A percentile compares a stretch with the other conserved stretches of the same genome.
phyloP scores from a whole-genome alignment of 2,888 invertebrate genomes.

The Drosophila villosipedis region DNA sequence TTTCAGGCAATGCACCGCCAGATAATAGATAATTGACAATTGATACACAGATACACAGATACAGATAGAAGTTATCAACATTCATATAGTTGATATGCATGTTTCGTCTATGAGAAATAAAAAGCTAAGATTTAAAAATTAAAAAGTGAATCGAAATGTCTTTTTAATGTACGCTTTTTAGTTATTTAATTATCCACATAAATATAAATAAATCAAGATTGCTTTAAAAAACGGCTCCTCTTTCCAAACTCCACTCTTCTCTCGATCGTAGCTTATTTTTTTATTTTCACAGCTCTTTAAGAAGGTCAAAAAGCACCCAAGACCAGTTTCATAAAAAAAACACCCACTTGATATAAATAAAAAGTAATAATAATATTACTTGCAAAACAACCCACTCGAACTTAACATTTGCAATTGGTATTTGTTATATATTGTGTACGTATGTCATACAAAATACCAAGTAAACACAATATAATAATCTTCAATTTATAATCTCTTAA shows the following conservation, averaged over 20 bases:
- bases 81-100: background rate
- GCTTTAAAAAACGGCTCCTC: background rate
- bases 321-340: slow-evolving; percentile 36
- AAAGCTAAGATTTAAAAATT: background rate
- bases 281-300: slow-evolving; percentile 62
- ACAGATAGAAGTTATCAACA: slow-evolving; percentile 3
- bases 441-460: slow-evolving; percentile 1
- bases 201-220: background rate
- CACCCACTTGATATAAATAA: slow-evolving; percentile 33
- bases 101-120: background rate
- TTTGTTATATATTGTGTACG: background rate
- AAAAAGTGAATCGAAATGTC: background rate
- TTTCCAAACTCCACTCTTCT: background rate
- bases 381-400: slow-evolving; percentile 26
- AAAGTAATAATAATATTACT: slow-evolving; percentile 21
- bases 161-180: background rate
- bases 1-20: background rate
- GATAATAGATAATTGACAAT: background rate
- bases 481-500: background rate
- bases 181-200: background rate
- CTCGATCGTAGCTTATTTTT: slow-evolving; percentile 1
- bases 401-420: background rate
- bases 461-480: background rate
- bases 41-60: background rate
- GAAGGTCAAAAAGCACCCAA: slow-evolving; percentile 67